These are phyloP conservation scores for Hydrophis major DNA, from an alignment of 2,797 vertebrate species.

Conservation along the genomic window DNA sequence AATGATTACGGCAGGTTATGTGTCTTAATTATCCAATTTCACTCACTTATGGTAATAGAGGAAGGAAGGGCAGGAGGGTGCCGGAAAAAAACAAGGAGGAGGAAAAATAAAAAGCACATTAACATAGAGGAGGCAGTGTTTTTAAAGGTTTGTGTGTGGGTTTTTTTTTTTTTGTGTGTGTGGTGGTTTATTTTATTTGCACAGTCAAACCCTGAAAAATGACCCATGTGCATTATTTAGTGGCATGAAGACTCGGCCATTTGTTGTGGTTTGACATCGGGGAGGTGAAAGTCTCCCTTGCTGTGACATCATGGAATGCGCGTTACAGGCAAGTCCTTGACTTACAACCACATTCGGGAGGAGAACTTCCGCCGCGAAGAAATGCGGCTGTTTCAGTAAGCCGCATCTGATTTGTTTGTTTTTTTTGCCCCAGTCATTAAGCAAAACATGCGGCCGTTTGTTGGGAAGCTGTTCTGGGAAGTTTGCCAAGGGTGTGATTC, in stretches of 20 bases:
- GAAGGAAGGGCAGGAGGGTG: background rate
- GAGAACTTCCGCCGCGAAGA: background rate
- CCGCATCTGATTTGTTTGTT: too few species aligned
- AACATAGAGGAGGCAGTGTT: background rate
- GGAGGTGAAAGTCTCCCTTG: background rate
- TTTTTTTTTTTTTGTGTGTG: too few species aligned
- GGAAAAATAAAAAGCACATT: background rate
- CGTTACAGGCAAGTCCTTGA: background rate
- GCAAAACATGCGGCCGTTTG: background rate
- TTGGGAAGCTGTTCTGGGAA: background rate
- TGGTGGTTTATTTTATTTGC: slow-evolving; percentile 1
- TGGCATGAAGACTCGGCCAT: background rate
- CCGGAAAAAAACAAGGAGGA: background rate
- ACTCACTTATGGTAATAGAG: background rate
- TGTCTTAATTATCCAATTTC: slow-evolving; percentile 36
- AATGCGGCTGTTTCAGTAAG: background rate
- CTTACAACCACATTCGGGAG: background rate
- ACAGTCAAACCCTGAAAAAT: background rate
- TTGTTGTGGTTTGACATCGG: background rate
- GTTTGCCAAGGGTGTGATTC: background rate
- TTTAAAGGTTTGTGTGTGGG: background rate
- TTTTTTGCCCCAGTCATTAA: background rate
- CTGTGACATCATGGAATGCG: background rate
- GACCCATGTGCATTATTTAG: background rate
- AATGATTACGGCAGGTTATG: background rate